These are phyloP conservation scores for Grus americana DNA, from an alignment of 2,113 vertebrate species.

Conservation along the genomic window DNA sequence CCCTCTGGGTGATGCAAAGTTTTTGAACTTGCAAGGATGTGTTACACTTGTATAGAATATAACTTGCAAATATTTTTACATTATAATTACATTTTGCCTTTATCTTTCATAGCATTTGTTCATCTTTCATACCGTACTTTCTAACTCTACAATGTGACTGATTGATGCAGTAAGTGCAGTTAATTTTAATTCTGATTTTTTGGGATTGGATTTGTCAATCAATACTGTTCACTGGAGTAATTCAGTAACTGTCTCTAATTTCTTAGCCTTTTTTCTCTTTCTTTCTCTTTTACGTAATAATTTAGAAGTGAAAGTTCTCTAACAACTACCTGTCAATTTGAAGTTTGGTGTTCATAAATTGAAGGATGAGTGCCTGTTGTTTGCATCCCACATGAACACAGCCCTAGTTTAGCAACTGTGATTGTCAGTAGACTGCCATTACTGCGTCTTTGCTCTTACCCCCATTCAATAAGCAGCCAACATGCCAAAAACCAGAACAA, in stretches of 20 bases:
- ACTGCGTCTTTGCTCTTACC: background rate
- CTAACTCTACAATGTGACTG: constrained; percentile 64
- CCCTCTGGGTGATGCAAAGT: background rate
- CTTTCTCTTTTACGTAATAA: background rate
- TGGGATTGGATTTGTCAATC: constrained; percentile 69
- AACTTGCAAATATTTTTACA: constrained; percentile 71
- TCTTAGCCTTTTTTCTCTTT: background rate
- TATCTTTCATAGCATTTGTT: constrained; percentile 54
- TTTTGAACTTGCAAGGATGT: constrained; percentile 12
- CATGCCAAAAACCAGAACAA: background rate
- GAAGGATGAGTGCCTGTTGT: background rate
- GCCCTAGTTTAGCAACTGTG: background rate
- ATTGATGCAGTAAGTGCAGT: constrained; percentile 67
- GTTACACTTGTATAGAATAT: constrained; percentile 53
- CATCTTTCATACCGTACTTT: constrained; percentile 53
- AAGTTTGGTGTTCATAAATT: background rate
- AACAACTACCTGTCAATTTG: background rate
- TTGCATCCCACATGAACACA: background rate
- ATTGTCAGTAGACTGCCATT: background rate
- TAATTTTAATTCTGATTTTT: constrained; percentile 71
- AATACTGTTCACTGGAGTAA: constrained; percentile 40
- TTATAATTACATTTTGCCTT: constrained; percentile 59
- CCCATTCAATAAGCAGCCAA: background rate
- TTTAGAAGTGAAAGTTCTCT: background rate
- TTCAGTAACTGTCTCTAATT: constrained; percentile 58